Percentiles rank a stretch among this genome's conserved stretches.
Evolutionary conservation across 2,797 vertebrate genomes (phyloP).

Genomic region (Trachurus trachurus): DNA sequence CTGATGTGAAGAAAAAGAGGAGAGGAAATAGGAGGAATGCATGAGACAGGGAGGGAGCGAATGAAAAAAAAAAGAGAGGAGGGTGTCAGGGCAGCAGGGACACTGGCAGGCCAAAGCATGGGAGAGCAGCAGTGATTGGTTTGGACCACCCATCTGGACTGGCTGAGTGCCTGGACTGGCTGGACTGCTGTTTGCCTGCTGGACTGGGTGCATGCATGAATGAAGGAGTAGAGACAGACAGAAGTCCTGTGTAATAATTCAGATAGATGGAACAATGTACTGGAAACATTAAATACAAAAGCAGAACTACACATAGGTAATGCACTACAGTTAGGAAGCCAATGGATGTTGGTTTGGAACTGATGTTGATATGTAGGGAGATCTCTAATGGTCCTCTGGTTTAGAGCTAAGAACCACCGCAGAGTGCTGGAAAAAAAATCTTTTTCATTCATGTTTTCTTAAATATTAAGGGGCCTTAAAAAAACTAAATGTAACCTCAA

Average conservation of each 20-base stretch:
- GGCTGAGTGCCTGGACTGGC: slow-evolving; percentile 64
- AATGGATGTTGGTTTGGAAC: slow-evolving; percentile 1
- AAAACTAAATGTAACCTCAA: not conserved
- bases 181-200: slow-evolving; percentile 41
- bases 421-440: not conserved
- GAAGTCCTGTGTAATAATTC: slow-evolving; percentile 54
- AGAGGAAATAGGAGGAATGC: slow-evolving; percentile 29
- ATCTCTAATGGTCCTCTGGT: not conserved
- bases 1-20: slow-evolving; percentile 3
- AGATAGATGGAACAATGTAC: slow-evolving; percentile 42
- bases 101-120: slow-evolving; percentile 46
- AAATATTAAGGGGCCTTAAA: not conserved
- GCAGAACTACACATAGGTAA: slow-evolving; percentile 24
- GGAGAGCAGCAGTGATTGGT: slow-evolving; percentile 55
- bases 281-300: slow-evolving; percentile 48
- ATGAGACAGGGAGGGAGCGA: slow-evolving; percentile 18
- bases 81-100: slow-evolving; percentile 56
- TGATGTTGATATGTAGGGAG: slow-evolving; percentile 1
- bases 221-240: slow-evolving; percentile 56
- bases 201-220: slow-evolving; percentile 55
- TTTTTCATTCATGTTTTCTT: no score
- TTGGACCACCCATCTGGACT: slow-evolving; percentile 79
- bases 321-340: not conserved
- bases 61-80: slow-evolving; percentile 10
- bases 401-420: not conserved